Evolutionary conservation across 2,113 vertebrate genomes (phyloP), one percentile per base, ranked within the genome.

Genomic region (Xenopus tropicalis): DNA sequence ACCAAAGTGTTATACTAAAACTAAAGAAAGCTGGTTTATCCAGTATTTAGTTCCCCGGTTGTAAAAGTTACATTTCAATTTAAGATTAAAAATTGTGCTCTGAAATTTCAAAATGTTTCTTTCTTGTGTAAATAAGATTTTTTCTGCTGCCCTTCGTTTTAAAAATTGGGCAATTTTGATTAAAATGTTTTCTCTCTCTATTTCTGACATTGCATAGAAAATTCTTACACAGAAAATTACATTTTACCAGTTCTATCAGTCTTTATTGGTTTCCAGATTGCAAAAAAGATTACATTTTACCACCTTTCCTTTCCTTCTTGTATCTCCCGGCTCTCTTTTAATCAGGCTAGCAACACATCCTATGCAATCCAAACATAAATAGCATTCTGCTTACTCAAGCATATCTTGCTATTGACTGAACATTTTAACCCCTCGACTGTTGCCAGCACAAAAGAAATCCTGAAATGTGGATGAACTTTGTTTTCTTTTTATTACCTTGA

Each of bases 271-370:
- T 75, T 75, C 58, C 44, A 75, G 72, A 75, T 75, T 75, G 72
- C 67, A 75, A 75, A 75, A 75, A 66, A 75, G 72, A 75, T 75
- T 75, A 69, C 66, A 75, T 75, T 75, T 75, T 75, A 68, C 72
- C 72, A 75, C 66, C 66, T 75, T 21, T 68, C 57, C 43, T 74
- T 66, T 44, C 56, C 72, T 75, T 68, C 57, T 69, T 75, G 57
- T 67, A 75, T 75, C 46, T 75, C 58, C 56, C 44, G 69, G 58
- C 25, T 68, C 66, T 69, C 65, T 69, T 69, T 75, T 75, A 75
- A 75, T 75, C 72, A 75, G 58, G 24, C 72, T 61, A 63, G 72
- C 66, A 69, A 69, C 64, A 74, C 66, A 52, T 75, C 58, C 57
- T 62, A n/a, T 62, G 37, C 72, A 75, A 68, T 75, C 66, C 52